Conservation (phyloP, 2,888 invertebrate genomes). For the Salpingus planirostris region DNA sequence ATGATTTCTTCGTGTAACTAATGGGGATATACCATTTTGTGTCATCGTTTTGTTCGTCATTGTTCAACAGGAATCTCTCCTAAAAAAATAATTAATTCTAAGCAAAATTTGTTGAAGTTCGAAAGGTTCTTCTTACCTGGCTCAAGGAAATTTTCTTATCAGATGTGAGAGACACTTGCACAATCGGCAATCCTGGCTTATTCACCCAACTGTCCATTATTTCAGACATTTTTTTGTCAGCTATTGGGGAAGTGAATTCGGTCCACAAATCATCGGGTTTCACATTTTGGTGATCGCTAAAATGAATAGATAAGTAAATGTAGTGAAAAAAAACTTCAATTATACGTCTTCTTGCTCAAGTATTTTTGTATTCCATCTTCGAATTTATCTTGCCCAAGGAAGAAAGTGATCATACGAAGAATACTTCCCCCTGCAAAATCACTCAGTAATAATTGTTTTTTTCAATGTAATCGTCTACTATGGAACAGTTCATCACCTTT, state of each 20-base stretch:
- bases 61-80: constrained; percentile 18
- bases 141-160: no score
- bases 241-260: constrained; percentile 1
- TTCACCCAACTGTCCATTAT: neutral
- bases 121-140: no score
- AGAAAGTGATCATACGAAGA: constrained; percentile 57
- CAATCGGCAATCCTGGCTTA: neutral
- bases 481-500: no score
- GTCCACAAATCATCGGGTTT: constrained; percentile 1
- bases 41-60: constrained; percentile 5
- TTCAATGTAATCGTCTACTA: no score
- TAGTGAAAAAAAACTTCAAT: constrained; percentile 7
- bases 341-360: constrained; percentile 39
- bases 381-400: constrained; percentile 48
- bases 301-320: neutral
- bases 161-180: no score
- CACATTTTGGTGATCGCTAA: neutral
- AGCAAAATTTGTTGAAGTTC: neutral
- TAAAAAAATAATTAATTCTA: neutral
- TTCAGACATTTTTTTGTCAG: no score
- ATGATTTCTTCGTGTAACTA: constrained; percentile 43
- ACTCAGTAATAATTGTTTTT: no score
- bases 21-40: constrained; percentile 45
- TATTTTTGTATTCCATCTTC: constrained; percentile 48
- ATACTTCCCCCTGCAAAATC: constrained; percentile 25